Evolutionary conservation across 2,113 vertebrate species (phyloP).

Genomic region (Neotragus moschatus): DNA sequence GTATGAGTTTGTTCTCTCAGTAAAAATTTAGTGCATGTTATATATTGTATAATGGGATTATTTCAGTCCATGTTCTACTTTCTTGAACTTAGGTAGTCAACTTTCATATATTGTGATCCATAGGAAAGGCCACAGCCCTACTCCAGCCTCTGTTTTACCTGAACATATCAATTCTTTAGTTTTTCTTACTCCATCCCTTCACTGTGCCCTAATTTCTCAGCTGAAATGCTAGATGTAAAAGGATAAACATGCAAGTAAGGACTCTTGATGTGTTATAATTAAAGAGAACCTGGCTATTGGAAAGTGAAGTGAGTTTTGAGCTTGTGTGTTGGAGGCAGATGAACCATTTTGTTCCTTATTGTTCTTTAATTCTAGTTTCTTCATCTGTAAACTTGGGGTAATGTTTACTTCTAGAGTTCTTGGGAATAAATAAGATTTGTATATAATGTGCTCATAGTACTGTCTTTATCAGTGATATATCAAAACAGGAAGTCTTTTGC

Average conservation of each 20-base stretch:
- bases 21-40: not conserved
- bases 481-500: not conserved
- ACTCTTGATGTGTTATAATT: not conserved
- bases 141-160: not conserved
- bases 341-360: not conserved
- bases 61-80: not conserved
- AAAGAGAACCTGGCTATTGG: not conserved
- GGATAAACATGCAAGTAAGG: not conserved
- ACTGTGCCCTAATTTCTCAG: not conserved
- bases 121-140: not conserved
- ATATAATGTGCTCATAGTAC: not conserved
- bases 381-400: not conserved
- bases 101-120: not conserved
- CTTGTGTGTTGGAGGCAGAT: not conserved
- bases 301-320: not conserved
- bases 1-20: not conserved
- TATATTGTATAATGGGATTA: not conserved
- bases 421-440: not conserved
- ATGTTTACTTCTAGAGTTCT: not conserved
- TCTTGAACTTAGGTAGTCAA: not conserved
- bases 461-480: not conserved
- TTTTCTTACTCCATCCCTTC: not conserved
- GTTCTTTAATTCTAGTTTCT: not conserved
- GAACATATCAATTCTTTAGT: not conserved
- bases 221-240: not conserved